A percentile compares a stretch with the other conserved stretches of the same genome.
phyloP scores from a whole-genome alignment of 2,113 vertebrate species.

The Dunckerocampus dactyliophorus region DNA sequence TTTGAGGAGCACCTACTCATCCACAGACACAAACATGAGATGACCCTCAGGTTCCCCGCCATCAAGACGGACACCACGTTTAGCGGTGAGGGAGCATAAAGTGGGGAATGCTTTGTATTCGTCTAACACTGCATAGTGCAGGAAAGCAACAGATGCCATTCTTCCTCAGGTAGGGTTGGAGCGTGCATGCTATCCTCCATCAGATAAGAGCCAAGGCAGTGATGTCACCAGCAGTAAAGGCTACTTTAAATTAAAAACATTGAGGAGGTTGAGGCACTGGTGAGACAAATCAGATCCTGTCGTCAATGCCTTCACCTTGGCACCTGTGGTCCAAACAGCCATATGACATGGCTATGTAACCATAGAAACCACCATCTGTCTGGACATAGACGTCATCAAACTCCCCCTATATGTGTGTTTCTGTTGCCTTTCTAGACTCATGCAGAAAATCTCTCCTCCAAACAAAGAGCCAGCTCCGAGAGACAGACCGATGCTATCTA shows the following conservation, averaged over 20 bases:
- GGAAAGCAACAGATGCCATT: conserved; percentile 54
- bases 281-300: not conserved
- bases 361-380: conserved; percentile 55
- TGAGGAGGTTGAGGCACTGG: not conserved
- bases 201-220: conserved; percentile 29
- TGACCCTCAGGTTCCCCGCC: conserved; percentile 96
- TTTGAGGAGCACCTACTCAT: conserved; percentile 96
- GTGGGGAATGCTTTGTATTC: not conserved
- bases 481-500: conserved; percentile 64
- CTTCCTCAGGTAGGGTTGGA: conserved; percentile 29
- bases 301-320: not conserved
- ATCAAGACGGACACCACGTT: conserved; percentile 91
- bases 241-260: conserved; percentile 28
- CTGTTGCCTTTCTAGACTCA: conserved; percentile 46
- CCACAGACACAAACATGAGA: conserved; percentile 98
- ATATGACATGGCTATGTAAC: conserved; percentile 42
- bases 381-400: conserved; percentile 48
- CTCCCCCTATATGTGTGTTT: conserved; percentile 20
- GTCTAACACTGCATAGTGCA: conserved; percentile 21
- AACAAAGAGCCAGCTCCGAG: conserved; percentile 47
- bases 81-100: conserved; percentile 75
- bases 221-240: conserved; percentile 2
- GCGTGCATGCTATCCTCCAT: conserved; percentile 24
- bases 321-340: not conserved
- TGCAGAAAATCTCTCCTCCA: conserved; percentile 65